Conservation (phyloP, 2,888 invertebrate genomes). For the Torymus tubicola region DNA sequence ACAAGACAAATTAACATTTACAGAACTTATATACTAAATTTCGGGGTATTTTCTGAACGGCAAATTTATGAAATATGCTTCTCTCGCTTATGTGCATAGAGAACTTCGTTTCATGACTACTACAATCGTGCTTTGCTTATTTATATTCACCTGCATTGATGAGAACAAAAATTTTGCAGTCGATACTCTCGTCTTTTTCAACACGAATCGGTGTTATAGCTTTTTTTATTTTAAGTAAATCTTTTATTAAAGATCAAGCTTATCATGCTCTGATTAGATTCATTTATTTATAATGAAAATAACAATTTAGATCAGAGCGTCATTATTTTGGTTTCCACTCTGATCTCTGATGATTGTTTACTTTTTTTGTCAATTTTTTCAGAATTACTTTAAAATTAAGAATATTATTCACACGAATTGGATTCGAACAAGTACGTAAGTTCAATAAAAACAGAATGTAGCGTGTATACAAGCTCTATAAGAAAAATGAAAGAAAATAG, state of each 20-base stretch:
- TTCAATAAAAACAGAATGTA: slow-evolving; percentile 17
- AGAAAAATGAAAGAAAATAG: slow-evolving; percentile 30
- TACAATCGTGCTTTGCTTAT: slow-evolving; percentile 52
- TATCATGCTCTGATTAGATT: slow-evolving; percentile 11
- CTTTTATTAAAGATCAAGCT: neutral
- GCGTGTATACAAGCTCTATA: slow-evolving; percentile 24
- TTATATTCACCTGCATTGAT: slow-evolving; percentile 29
- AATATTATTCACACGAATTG: slow-evolving; percentile 38
- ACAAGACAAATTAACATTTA: slow-evolving; percentile 36
- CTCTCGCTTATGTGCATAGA: slow-evolving; percentile 47
- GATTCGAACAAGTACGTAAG: slow-evolving; percentile 43
- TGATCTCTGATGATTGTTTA: slow-evolving; percentile 40
- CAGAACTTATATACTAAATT: slow-evolving; percentile 19
- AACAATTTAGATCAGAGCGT: slow-evolving; percentile 26
- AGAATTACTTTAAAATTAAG: slow-evolving; percentile 47
- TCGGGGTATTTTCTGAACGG: slow-evolving; percentile 32
- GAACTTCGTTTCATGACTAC: slow-evolving; percentile 28
- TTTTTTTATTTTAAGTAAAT: slow-evolving; percentile 27
- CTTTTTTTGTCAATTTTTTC: slow-evolving; percentile 51
- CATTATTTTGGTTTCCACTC: slow-evolving; percentile 1
- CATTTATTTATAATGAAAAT: slow-evolving; percentile 1
- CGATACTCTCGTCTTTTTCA: neutral
- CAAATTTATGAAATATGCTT: slow-evolving; percentile 46
- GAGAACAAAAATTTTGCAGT: slow-evolving; percentile 21
- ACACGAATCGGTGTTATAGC: slow-evolving; percentile 42